These are phyloP conservation scores for Sycophila texana DNA, from an alignment of 2,888 invertebrate species.

Conservation along the genomic window DNA sequence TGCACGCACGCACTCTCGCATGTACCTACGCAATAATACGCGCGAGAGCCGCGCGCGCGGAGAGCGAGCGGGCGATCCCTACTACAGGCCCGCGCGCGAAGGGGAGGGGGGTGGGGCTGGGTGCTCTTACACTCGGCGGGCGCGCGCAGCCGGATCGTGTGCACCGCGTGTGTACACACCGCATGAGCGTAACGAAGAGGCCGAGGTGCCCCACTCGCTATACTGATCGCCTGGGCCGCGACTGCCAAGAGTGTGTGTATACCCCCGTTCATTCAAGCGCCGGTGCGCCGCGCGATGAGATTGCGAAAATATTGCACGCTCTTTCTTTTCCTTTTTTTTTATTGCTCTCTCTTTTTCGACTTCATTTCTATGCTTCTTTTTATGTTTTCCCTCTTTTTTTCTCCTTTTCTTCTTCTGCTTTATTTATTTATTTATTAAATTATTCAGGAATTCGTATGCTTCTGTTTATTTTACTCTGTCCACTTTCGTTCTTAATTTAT, in stretches of 20 bases:
- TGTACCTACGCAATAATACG: slow-evolving; percentile 20
- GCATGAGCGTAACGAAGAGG: slow-evolving; percentile 33
- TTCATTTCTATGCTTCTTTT: no score
- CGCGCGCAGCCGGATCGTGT: neutral
- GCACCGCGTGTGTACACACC: slow-evolving; percentile 1
- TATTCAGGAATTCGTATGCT: no score
- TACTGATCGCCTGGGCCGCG: neutral
- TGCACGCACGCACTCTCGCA: neutral
- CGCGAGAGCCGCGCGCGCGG: slow-evolving; percentile 18
- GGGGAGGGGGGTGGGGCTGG: no score
- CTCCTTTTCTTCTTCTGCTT: no score
- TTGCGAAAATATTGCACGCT: neutral
- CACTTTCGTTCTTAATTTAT: no score
- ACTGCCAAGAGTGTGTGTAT: neutral
- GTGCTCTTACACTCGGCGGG: neutral
- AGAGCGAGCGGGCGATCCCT: neutral
- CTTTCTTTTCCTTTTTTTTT: neutral
- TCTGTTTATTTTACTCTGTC: no score
- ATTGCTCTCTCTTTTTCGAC: neutral
- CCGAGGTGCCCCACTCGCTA: slow-evolving; percentile 38
- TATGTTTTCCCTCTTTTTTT: no score
- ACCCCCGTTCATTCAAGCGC: slow-evolving; percentile 42
- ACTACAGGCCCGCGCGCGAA: no score
- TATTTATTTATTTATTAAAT: no score
- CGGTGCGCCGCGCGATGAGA: neutral